Conservation (phyloP, 2,797 vertebrate genomes). For the Knipowitschia caucasica region DNA sequence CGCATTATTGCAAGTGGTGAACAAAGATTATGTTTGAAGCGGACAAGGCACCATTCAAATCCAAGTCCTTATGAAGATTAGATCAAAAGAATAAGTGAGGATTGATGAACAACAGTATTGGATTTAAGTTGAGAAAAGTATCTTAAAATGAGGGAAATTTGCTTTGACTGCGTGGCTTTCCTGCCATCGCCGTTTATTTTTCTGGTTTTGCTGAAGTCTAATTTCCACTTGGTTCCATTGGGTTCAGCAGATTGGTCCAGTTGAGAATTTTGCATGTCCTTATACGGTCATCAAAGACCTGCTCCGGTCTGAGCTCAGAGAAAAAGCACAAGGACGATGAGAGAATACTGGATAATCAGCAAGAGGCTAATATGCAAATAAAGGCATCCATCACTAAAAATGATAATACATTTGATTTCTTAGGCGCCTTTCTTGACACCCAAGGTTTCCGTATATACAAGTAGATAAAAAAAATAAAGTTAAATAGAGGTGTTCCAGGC, state of each 20-base stretch:
- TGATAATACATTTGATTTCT: too few species aligned
- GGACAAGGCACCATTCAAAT: not conserved
- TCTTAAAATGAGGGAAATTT: not conserved
- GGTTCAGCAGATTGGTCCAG: conserved; percentile 52
- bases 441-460: too few species aligned
- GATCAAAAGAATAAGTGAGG: too few species aligned
- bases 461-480: too few species aligned
- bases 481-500: too few species aligned
- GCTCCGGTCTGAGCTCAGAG: conserved; percentile 32
- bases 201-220: conserved; percentile 34
- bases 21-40: too few species aligned
- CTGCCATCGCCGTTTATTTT: not conserved
- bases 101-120: not conserved
- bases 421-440: too few species aligned
- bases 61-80: too few species aligned
- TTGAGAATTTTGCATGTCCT: conserved; percentile 38
- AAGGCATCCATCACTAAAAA: not conserved
- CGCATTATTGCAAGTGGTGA: too few species aligned
- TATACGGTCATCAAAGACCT: conserved; percentile 47
- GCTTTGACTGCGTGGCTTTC: not conserved
- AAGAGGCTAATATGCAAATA: not conserved
- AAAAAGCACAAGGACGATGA: conserved; percentile 8
- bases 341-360: not conserved
- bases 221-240: conserved; percentile 54
- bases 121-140: not conserved